Evolutionary conservation across 2,888 invertebrate genomes (phyloP).

Genomic region (Amblyjoppa fuscipennis): DNA sequence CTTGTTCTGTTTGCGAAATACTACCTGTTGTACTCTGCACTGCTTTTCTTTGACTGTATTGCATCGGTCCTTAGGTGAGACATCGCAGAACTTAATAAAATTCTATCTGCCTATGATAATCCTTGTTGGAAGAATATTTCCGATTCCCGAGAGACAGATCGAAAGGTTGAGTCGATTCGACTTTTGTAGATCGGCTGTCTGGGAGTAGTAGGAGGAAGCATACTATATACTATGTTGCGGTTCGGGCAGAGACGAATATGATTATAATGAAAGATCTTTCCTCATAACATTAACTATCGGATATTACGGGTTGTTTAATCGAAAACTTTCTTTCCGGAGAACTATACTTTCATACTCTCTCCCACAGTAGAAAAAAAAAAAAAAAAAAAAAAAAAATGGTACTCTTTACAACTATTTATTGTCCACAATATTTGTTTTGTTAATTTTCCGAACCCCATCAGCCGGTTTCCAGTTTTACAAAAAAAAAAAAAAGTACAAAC

Average conservation of each 20-base stretch:
- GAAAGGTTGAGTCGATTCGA: neutral
- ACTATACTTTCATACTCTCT: neutral
- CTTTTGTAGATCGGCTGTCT: neutral
- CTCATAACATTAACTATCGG: slow-evolving; percentile 18
- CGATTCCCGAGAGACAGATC: neutral
- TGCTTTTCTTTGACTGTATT: no score
- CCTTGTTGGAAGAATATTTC: neutral
- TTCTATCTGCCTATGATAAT: neutral
- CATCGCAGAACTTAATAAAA: no score
- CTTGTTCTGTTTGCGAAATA: no score
- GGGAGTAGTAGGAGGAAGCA: slow-evolving; percentile 11
- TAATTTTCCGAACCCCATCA: no score
- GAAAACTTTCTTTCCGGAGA: neutral
- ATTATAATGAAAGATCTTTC: slow-evolving; percentile 4
- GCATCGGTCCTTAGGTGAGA: no score
- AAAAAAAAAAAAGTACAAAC: no score
- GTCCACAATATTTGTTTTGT: no score
- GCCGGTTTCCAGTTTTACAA: no score
- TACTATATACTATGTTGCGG: neutral
- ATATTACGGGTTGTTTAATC: slow-evolving; percentile 10
- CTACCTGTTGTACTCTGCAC: no score
- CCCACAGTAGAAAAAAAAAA: neutral
- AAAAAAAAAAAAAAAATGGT: no score
- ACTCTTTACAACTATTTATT: no score
- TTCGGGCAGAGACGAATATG: slow-evolving; percentile 3